Base-by-base conservation (phyloP, 2,888 invertebrate species). In the Drosophila paracracens region DNA sequence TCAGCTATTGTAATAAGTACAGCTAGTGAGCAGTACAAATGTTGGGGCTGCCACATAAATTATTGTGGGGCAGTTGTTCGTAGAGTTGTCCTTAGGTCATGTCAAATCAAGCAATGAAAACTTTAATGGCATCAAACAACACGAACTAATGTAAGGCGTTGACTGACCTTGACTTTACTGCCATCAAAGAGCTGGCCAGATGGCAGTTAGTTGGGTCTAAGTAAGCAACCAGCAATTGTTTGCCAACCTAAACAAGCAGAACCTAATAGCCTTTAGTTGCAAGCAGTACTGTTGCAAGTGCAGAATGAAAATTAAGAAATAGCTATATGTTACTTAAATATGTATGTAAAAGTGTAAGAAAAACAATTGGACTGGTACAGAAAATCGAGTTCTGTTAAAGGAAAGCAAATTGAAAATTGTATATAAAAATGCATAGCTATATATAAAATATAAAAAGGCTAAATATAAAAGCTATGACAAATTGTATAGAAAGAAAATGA, bases 91-190 rank as follows among this genome's bases (percentile, higher is more conserved):
- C 62, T 36, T 46, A 38, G 46, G 29, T 43, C 80, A 46, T 64
- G 69, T 77, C 60, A 74, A 78, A 79, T 82, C 61, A 71, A 66
- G 82, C 82, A 56, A 80, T 80, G 71, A 79, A 79, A 75, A 75
- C 79, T 82, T 75, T 67, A 79, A 79, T 80, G 76, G 64, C 68
- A 70, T 69, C 67, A 63, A 48, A 7, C 54, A 53, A 61, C 48
- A 57, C 27, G 27, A 43, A 29, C 61, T 35, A 36, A 71, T 66
- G 76, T 66, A 48, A 54, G 63, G 48, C 81, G 33, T 53, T 56
- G 74, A 54, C 66, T 61, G 65, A 53, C 65, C 70, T 57, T 53
- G 65, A 71, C 61, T 83, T 74, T 54, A 11, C 31, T 40, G 40
- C 57, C 67, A 54, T 51, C 48, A 64, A 33, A 50, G 61, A 31